Conservation (phyloP, 2,797 vertebrate species). For the Cheirogaleus major region DNA sequence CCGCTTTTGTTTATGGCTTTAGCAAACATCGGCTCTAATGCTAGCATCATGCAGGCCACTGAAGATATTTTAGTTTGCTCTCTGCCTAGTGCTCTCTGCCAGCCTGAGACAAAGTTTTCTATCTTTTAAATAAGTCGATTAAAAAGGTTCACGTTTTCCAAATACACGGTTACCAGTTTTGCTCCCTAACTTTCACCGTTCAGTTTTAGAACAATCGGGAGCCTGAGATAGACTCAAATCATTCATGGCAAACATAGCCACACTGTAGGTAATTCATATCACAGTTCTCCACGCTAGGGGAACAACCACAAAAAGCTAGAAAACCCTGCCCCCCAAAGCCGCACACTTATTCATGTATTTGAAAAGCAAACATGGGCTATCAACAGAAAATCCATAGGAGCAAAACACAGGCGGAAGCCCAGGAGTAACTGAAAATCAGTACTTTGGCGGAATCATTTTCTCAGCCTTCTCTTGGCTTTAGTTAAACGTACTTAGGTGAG, state of each 20-base stretch:
- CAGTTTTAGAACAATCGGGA: background rate
- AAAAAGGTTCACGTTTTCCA: constrained; percentile 3
- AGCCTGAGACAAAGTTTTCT: background rate
- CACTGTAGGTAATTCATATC: background rate
- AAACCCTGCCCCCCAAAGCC: background rate
- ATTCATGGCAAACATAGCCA: background rate
- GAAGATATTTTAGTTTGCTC: constrained; percentile 31
- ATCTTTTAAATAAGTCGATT: constrained; percentile 41
- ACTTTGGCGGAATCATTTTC: constrained; percentile 56
- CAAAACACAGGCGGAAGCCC: background rate
- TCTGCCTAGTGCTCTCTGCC: background rate
- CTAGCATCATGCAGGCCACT: background rate
- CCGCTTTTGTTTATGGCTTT: constrained; percentile 45
- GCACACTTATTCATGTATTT: background rate
- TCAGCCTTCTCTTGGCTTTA: constrained; percentile 27
- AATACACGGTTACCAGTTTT: background rate
- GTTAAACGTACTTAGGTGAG: constrained; percentile 30
- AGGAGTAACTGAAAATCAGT: constrained; percentile 33
- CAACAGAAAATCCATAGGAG: background rate
- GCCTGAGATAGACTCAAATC: background rate
- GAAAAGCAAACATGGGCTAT: background rate
- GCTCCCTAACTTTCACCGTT: background rate
- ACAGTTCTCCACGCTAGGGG: background rate
- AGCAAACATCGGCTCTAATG: background rate
- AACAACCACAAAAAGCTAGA: background rate